These are phyloP conservation scores for Nycteola revayana DNA, from an alignment of 2,888 invertebrate genomes.

Conservation along the genomic window DNA sequence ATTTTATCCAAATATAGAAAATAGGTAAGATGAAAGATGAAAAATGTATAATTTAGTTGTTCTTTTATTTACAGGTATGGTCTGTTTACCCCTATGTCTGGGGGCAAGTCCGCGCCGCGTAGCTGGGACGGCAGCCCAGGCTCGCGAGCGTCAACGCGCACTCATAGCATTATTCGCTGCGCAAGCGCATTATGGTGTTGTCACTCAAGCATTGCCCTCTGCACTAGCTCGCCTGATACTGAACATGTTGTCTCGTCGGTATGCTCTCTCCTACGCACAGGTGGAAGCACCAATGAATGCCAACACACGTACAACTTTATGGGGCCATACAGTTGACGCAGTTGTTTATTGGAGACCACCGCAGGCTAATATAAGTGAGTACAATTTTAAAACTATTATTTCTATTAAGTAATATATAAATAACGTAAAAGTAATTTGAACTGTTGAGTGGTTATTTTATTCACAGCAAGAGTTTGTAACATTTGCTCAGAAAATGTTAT, in stretches of 20 bases:
- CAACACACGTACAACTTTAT: slow-evolving; percentile 76
- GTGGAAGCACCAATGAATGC: slow-evolving; percentile 65
- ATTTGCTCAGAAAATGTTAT: too few species aligned
- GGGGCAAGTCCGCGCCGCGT: slow-evolving; percentile 68
- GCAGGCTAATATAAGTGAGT: slow-evolving; percentile 89
- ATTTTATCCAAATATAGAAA: too few species aligned
- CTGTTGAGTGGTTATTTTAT: too few species aligned
- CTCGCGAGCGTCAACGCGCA: slow-evolving; percentile 74
- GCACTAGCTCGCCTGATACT: slow-evolving; percentile 74
- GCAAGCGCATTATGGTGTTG: slow-evolving; percentile 74
- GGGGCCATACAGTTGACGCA: slow-evolving; percentile 84
- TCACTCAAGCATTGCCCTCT: slow-evolving; percentile 85
- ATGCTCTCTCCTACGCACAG: slow-evolving; percentile 85
- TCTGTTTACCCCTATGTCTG: slow-evolving; percentile 85
- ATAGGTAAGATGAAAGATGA: too few species aligned
- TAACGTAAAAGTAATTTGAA: too few species aligned
- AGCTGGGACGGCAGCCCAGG: slow-evolving; percentile 51
- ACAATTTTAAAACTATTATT: too few species aligned
- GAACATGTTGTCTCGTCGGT: slow-evolving; percentile 85
- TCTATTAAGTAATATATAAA: too few species aligned
- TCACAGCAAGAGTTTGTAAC: too few species aligned
- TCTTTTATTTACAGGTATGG: slow-evolving; percentile 80
- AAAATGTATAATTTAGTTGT: not conserved
- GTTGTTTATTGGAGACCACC: slow-evolving; percentile 88
- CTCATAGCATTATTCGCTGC: slow-evolving; percentile 76